phyloP scores from a whole-genome alignment of 2,797 vertebrate genomes.

The Nyctibius grandis region DNA sequence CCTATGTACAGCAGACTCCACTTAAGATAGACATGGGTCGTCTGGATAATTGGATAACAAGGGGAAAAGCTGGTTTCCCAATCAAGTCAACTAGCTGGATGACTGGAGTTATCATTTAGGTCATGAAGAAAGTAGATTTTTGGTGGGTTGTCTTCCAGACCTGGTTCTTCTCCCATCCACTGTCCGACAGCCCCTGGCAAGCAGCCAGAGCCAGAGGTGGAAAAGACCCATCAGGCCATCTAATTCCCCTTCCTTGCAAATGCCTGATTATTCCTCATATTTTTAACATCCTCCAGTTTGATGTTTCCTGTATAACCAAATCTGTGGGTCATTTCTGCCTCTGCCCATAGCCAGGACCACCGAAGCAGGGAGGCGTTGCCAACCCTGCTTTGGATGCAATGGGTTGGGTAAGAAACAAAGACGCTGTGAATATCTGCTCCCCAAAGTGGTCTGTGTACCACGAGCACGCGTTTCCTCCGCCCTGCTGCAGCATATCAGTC shows the following conservation, averaged over 20 bases:
- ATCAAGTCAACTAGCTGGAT: constrained; percentile 32
- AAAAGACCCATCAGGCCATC: background rate
- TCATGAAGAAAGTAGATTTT: constrained; percentile 41
- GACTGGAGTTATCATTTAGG: constrained; percentile 39
- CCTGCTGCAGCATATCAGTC: background rate
- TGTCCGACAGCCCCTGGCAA: background rate
- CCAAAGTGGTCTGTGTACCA: background rate
- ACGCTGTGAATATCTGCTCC: background rate
- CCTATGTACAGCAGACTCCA: constrained; percentile 51
- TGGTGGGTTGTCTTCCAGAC: background rate
- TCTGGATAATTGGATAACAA: constrained; percentile 47
- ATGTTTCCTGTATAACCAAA: background rate
- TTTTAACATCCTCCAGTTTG: background rate
- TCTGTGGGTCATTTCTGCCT: background rate
- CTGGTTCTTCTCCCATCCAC: constrained; percentile 23
- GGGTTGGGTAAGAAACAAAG: background rate
- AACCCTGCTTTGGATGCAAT: background rate
- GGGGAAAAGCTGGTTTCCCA: constrained; percentile 36
- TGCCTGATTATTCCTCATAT: background rate
- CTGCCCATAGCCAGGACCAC: background rate
- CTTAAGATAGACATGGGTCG: constrained; percentile 20
- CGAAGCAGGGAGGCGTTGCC: rapidly evolving
- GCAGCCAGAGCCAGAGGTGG: background rate
- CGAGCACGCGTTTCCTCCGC: background rate
- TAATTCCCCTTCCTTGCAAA: background rate